Conservation (phyloP, 2,888 invertebrate species). For the Cybosia mesomella region DNA sequence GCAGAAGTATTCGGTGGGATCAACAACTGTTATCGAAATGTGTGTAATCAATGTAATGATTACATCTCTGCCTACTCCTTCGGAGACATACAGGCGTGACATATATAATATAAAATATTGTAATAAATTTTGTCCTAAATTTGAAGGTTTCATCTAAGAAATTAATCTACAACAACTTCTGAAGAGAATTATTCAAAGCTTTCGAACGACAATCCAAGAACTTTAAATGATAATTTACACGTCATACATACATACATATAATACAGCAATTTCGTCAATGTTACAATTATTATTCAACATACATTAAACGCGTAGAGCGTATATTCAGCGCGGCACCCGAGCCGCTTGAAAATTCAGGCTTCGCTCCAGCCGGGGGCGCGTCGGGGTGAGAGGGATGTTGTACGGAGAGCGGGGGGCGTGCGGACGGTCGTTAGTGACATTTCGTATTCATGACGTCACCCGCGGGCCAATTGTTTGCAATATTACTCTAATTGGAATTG, state of each 20-base stretch:
- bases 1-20: no score
- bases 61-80: no score
- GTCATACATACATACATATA: constrained; percentile 17
- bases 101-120: no score
- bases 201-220: constrained; percentile 15
- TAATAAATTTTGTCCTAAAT: neutral
- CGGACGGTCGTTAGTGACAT: constrained; percentile 84
- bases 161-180: neutral
- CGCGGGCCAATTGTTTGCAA: constrained; percentile 86
- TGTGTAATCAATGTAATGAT: no score
- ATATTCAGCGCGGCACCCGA: constrained; percentile 63
- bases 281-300: constrained; percentile 57
- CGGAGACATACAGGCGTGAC: no score
- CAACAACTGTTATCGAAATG: no score
- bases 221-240: constrained; percentile 40
- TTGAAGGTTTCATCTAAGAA: neutral
- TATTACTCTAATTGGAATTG: constrained; percentile 87
- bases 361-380: constrained; percentile 60
- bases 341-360: constrained; percentile 82
- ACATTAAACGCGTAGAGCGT: constrained; percentile 53
- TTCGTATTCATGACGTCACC: constrained; percentile 86
- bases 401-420: constrained; percentile 37
- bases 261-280: constrained; percentile 51
- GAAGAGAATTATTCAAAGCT: constrained; percentile 8
- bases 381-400: constrained; percentile 26